Conservation (phyloP, 2,888 invertebrate genomes). For the Drosophila villosipedis region DNA sequence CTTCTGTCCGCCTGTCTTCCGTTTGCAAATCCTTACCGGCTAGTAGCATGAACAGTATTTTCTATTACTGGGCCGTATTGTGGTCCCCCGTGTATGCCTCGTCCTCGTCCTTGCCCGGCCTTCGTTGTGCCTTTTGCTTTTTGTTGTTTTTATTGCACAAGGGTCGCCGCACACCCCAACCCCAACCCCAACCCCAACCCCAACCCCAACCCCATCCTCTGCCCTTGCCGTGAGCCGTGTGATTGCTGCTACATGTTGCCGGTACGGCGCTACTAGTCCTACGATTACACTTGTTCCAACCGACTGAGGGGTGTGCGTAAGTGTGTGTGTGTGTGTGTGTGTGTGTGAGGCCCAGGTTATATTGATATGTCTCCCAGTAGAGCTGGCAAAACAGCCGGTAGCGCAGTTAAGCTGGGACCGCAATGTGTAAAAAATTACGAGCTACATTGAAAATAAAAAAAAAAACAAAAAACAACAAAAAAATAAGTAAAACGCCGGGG, state of each 20-base stretch:
- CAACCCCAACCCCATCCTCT: neutral
- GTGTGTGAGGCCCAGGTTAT: slow-evolving; percentile 54
- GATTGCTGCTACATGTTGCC: slow-evolving; percentile 55
- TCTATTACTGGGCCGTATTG: slow-evolving; percentile 70
- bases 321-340: slow-evolving; percentile 7
- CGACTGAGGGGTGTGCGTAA: slow-evolving; percentile 2
- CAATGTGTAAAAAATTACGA: slow-evolving; percentile 83
- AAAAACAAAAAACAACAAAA: slow-evolving; percentile 9
- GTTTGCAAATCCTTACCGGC: slow-evolving; percentile 53
- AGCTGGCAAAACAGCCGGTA: slow-evolving; percentile 74
- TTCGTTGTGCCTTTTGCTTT: slow-evolving; percentile 61
- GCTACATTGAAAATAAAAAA: slow-evolving; percentile 66
- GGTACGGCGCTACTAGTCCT: slow-evolving; percentile 24
- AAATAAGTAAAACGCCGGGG: slow-evolving; percentile 37
- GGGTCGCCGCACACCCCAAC: slow-evolving; percentile 35
- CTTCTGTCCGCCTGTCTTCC: neutral
- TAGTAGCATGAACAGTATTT: slow-evolving; percentile 69
- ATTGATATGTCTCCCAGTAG: slow-evolving; percentile 84
- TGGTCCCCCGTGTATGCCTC: slow-evolving; percentile 58
- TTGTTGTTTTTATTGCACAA: slow-evolving; percentile 75
- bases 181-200: neutral
- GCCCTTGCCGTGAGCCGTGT: slow-evolving; percentile 52
- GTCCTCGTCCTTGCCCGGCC: slow-evolving; percentile 36
- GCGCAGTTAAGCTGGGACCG: slow-evolving; percentile 80
- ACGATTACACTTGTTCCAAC: slow-evolving; percentile 69